Base-by-base conservation (phyloP, 2,113 vertebrate species). In the Mesembrinibis cayennensis region DNA sequence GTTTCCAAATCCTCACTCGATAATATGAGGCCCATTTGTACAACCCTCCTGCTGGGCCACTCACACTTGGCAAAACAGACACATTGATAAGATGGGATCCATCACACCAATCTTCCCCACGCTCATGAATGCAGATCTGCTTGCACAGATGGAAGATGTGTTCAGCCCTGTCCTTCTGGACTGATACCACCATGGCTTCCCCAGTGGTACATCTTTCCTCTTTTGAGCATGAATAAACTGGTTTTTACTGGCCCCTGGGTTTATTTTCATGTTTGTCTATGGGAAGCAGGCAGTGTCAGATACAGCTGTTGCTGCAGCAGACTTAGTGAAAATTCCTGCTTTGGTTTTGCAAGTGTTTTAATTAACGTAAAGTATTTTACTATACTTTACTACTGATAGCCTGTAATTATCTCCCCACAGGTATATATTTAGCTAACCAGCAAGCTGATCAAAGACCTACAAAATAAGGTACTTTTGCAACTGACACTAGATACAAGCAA, bases 361-460 rank as follows among this genome's bases (percentile, higher is more conserved):
- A 94, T 97, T 93, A 97, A 90, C 1, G 76, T 89, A 83, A 58
- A 90, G 92, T 96, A 96, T 97, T 97, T 97, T 96, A 90, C 88
- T 88, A 94, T 63, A 86, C 80, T 94, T 97, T 97, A 90, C 92
- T 84, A 94, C 85, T 84, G 88, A 95, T 96, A 97, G 90, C 85
- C 58, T 96, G 67, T 95, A 97, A 97, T 97, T 96, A 97, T 81
- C 82, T 95, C 97, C 94, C 94, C 96, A 92, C 96, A 96, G 94
- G 96, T 94, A 90, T 89, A 95, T 93, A 93, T 97, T 97, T 97
- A 97, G 90, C 82, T 86, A 96, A 95, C 88, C 82, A 90, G 88
- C 45, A 92, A 82, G 59, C 85, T 94, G 90, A 95, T 92, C 93
- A 89, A 89, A 94, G 86, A 88, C 80, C 71, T 89, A 81, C 91